Percentiles rank a stretch among this genome's conserved stretches.
Conservation (phyloP, 2,797 vertebrate genomes). For the Macroramphosus scolopax region DNA sequence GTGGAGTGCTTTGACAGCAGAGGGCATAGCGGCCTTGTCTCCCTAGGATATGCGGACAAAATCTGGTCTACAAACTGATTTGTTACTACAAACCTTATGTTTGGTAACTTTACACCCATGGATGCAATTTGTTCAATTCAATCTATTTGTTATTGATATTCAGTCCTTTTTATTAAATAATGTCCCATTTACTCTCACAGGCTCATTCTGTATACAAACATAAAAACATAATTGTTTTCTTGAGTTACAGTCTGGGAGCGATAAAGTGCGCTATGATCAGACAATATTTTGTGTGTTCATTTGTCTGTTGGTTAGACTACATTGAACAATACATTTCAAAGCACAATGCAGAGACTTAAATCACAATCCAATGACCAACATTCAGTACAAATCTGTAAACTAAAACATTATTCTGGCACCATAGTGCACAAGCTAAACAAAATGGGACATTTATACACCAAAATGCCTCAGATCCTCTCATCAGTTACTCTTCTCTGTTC, state of each 20-base stretch:
- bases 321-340: no score
- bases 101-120: not conserved
- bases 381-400: no score
- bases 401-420: no score
- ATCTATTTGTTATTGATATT: not conserved
- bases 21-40: conserved; percentile 78
- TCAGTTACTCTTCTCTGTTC: no score
- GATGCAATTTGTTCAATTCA: no score
- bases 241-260: no score
- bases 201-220: not conserved
- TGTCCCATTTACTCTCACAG: not conserved
- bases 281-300: not conserved
- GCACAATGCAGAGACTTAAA: no score
- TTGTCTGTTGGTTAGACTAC: not conserved
- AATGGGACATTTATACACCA: no score
- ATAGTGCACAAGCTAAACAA: no score
- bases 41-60: conserved; percentile 62
- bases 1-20: conserved; percentile 73
- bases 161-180: not conserved
- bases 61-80: conserved; percentile 49
- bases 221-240: not conserved
- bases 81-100: conserved; percentile 3
- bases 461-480: no score
- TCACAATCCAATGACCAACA: no score
- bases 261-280: not conserved